These are phyloP conservation scores for Pinctada fucata DNA, from an alignment of 2,888 invertebrate genomes.

Conservation along the genomic window DNA sequence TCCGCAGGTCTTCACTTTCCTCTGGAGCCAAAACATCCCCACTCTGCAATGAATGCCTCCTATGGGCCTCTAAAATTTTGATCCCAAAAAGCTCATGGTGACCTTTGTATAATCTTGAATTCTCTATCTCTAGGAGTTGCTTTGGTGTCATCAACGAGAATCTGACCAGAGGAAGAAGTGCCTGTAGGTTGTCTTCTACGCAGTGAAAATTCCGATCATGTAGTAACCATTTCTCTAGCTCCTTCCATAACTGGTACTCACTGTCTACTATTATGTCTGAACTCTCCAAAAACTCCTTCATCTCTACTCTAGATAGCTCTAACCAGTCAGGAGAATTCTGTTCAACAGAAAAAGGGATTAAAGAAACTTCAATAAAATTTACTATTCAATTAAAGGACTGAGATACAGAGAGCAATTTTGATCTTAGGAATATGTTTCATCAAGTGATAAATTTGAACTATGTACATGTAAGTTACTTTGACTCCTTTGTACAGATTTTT, in stretches of 20 bases:
- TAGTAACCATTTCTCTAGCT: conserved; percentile 63
- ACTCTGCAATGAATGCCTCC: conserved; percentile 67
- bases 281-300: conserved; percentile 64
- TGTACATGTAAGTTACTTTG: too few species aligned
- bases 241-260: conserved; percentile 62
- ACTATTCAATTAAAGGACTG: too few species aligned
- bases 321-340: conserved; percentile 66
- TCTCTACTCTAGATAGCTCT: conserved; percentile 56
- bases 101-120: conserved; percentile 54
- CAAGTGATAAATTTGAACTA: too few species aligned
- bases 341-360: too few species aligned
- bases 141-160: conserved; percentile 69
- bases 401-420: too few species aligned
- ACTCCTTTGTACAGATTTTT: too few species aligned
- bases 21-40: conserved; percentile 41
- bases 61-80: conserved; percentile 61
- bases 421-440: too few species aligned
- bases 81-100: conserved; percentile 54
- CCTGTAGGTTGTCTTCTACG: conserved; percentile 53
- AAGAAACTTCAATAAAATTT: too few species aligned
- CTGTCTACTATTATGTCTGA: conserved; percentile 65
- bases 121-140: conserved; percentile 61
- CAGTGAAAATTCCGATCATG: conserved; percentile 52
- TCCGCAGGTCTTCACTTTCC: conserved; percentile 51
- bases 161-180: conserved; percentile 60